Percentiles rank a stretch among this genome's conserved stretches.
These are phyloP conservation scores for Pectinophora gossypiella DNA, from an alignment of 1,140 invertebrate species.

Conservation along the genomic window DNA sequence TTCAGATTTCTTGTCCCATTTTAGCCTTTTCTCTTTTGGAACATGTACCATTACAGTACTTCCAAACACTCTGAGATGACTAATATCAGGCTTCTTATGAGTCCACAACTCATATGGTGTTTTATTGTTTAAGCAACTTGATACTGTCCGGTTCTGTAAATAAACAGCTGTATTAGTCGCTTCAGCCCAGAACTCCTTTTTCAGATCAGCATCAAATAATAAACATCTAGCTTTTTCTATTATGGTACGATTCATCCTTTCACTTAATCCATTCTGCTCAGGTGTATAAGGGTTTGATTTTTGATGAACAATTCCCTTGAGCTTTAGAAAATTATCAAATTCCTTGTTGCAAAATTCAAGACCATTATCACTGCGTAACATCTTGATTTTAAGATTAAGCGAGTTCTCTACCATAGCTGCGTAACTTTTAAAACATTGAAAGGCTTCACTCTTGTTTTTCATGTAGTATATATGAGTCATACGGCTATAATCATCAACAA, in stretches of 20 bases:
- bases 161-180: constrained; percentile 28
- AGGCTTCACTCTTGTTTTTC: constrained; percentile 34
- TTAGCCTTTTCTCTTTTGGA: constrained; percentile 11
- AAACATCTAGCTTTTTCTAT: constrained; percentile 30
- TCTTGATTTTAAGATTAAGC: constrained; percentile 34
- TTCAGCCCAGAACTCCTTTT: constrained; percentile 58
- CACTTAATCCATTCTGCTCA: constrained; percentile 63
- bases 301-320: constrained; percentile 42
- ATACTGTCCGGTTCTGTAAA: constrained; percentile 15
- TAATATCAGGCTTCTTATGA: constrained; percentile 37
- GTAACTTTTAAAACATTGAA: constrained; percentile 32
- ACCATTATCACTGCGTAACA: constrained; percentile 43
- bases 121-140: constrained; percentile 19
- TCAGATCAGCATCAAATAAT: constrained; percentile 37
- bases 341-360: constrained; percentile 36
- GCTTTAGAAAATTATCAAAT: constrained; percentile 23
- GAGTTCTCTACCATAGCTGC: constrained; percentile 40
- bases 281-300: constrained; percentile 53
- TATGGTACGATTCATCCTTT: constrained; percentile 38
- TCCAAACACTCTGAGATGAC: constrained; percentile 36
- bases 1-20: constrained; percentile 16
- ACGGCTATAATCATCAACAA: constrained; percentile 52
- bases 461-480: constrained; percentile 47
- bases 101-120: constrained; percentile 46
- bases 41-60: constrained; percentile 14